Percentiles rank a stretch among this genome's conserved stretches.
These are phyloP conservation scores for Hanleya hanleyi DNA, from an alignment of 2,888 invertebrate species.

Conservation along the genomic window DNA sequence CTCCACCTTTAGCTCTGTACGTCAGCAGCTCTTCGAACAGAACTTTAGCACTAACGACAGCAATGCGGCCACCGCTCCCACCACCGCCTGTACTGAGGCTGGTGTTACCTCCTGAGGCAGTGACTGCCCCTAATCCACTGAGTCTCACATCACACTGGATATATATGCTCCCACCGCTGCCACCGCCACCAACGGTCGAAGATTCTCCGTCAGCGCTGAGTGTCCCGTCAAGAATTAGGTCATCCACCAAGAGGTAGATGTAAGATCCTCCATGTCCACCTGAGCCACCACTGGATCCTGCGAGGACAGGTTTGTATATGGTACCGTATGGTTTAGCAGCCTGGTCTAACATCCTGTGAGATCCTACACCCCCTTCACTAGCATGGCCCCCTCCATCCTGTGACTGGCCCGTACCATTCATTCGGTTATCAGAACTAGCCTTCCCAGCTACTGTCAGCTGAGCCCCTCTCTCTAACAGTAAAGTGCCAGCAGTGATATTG, in stretches of 20 bases:
- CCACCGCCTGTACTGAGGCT: conserved; percentile 39
- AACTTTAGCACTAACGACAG: conserved; percentile 39
- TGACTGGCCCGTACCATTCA: conserved; percentile 37
- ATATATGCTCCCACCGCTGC: conserved; percentile 58
- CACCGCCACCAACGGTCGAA: conserved; percentile 47
- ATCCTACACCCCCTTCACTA: conserved; percentile 53
- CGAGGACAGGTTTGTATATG: conserved; percentile 43
- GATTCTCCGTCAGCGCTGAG: conserved; percentile 48
- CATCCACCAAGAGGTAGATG: conserved; percentile 43
- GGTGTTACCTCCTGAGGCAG: conserved; percentile 49
- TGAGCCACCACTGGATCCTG: conserved; percentile 46
- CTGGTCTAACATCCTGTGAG: conserved; percentile 3
- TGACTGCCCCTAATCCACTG: conserved; percentile 49
- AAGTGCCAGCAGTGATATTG: conserved; percentile 40
- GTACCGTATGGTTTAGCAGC: conserved; percentile 48
- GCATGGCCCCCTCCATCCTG: conserved; percentile 55
- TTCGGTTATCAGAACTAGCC: conserved; percentile 24
- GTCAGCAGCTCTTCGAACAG: conserved; percentile 41
- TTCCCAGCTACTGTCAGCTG: conserved; percentile 45
- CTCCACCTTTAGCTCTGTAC: conserved; percentile 47
- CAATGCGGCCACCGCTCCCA: conserved; percentile 58
- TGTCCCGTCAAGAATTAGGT: conserved; percentile 51
- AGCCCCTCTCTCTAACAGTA: conserved; percentile 53
- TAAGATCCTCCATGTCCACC: conserved; percentile 49
- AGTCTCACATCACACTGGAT: conserved; percentile 37